Conservation (phyloP, 1,140 invertebrate genomes). For the Trichonephila clavata region DNA sequence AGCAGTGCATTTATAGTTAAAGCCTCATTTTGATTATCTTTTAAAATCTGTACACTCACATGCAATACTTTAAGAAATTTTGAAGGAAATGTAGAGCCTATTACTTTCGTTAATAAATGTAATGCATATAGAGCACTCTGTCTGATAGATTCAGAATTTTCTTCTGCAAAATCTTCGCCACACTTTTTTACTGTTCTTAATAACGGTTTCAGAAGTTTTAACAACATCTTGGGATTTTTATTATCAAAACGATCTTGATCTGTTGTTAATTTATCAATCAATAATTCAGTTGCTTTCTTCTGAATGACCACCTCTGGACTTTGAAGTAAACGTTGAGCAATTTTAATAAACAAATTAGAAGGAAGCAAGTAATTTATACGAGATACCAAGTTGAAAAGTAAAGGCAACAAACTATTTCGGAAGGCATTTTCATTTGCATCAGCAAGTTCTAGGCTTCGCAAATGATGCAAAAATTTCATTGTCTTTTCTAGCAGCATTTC, state of each 20-base stretch:
- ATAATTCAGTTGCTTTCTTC: constrained; percentile 90
- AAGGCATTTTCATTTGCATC: constrained; percentile 86
- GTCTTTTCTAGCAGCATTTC: constrained; percentile 86
- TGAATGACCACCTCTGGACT: constrained; percentile 87
- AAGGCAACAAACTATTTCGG: constrained; percentile 89
- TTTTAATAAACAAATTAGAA: constrained; percentile 86
- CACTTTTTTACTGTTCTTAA: constrained; percentile 80
- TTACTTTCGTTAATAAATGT: constrained; percentile 88
- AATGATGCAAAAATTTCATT: constrained; percentile 85
- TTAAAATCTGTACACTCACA: constrained; percentile 79
- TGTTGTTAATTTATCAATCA: constrained; percentile 87
- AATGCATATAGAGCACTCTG: constrained; percentile 91
- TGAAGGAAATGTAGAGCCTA: constrained; percentile 81
- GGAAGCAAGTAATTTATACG: constrained; percentile 88
- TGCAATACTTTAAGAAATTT: constrained; percentile 74
- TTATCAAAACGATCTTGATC: constrained; percentile 83
- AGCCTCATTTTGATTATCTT: constrained; percentile 78
- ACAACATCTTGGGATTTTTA: constrained; percentile 82
- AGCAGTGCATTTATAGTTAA: constrained; percentile 83
- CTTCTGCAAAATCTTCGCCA: constrained; percentile 79
- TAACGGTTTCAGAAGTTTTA: constrained; percentile 85
- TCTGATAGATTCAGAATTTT: constrained; percentile 88
- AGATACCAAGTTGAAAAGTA: constrained; percentile 86
- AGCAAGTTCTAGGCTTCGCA: constrained; percentile 82
- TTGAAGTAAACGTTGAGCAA: constrained; percentile 86